phyloP scores from a whole-genome alignment of 53 echinoderm and acorn worm species.

The Zoroaster sp. region DNA sequence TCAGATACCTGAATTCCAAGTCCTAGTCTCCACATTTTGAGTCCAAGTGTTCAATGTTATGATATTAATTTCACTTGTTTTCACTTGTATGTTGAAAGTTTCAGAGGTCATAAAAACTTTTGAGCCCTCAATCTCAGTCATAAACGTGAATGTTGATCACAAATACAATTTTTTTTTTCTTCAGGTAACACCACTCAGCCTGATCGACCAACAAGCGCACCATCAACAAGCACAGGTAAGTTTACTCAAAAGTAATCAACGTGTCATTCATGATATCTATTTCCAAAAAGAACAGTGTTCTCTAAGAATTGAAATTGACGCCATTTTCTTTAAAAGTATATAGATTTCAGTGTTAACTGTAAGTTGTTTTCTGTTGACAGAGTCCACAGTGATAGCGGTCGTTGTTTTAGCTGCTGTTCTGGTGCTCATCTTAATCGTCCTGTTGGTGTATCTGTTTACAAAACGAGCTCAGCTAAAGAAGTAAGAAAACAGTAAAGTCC shows the following conservation, averaged over 20 bases:
- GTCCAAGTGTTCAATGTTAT: too few relatives aligned
- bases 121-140: too few relatives aligned
- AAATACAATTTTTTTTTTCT: neutral
- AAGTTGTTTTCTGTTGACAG: constrained; percentile 6
- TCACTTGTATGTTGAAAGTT: too few relatives aligned
- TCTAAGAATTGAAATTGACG: too few relatives aligned
- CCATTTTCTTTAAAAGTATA: neutral
- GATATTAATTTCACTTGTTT: too few relatives aligned
- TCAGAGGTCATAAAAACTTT: too few relatives aligned
- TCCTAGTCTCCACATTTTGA: too few relatives aligned
- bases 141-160: too few relatives aligned
- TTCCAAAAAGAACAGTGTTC: too few relatives aligned
- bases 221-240: constrained; percentile 1
- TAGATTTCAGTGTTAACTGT: neutral
- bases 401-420: constrained; percentile 37
- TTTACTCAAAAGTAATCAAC: neutral
- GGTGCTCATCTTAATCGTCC: constrained; percentile 21
- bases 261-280: too few relatives aligned
- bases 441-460: constrained; percentile 42
- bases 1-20: too few relatives aligned
- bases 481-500: constrained; percentile 19
- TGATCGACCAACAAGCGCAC: constrained; percentile 13
- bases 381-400: constrained; percentile 46
- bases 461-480: constrained; percentile 49
- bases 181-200: constrained; percentile 13